Percentiles rank a stretch among this genome's conserved stretches.
phyloP scores from a whole-genome alignment of 2,888 invertebrate species.

The Zeuzera pyrina region DNA sequence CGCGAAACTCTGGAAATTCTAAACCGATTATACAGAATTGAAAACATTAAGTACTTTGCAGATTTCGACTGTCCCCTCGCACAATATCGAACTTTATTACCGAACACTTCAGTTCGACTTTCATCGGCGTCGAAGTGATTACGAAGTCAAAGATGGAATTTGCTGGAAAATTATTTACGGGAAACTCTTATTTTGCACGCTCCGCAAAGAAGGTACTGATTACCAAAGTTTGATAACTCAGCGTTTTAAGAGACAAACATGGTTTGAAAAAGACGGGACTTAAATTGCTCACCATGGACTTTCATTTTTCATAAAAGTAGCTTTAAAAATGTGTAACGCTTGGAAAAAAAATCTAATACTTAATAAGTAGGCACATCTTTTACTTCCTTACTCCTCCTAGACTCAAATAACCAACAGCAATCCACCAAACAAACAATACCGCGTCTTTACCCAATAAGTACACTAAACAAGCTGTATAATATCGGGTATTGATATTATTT shows the following conservation, averaged over 20 bases:
- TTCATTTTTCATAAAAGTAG: no score
- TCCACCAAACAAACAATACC: no score
- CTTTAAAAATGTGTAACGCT: no score
- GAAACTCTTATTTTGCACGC: slow-evolving; percentile 54
- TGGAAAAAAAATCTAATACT: no score
- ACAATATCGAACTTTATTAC: slow-evolving; percentile 43
- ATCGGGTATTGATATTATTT: no score
- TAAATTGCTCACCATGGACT: no score
- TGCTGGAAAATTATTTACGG: slow-evolving; percentile 60
- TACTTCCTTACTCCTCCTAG: no score
- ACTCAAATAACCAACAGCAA: no score
- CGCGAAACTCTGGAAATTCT: slow-evolving; percentile 68
- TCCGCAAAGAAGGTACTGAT: slow-evolving; percentile 49
- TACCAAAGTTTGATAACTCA: slow-evolving; percentile 64
- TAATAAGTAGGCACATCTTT: no score
- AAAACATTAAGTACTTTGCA: slow-evolving; percentile 70
- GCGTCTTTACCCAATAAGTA: no score
- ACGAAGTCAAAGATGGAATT: slow-evolving; percentile 63
- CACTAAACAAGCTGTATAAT: no score
- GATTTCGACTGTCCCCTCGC: slow-evolving; percentile 34
- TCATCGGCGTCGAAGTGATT: slow-evolving; percentile 30
- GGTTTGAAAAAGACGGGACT: no score
- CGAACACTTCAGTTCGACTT: slow-evolving; percentile 30
- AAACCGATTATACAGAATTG: slow-evolving; percentile 73
- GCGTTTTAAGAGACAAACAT: slow-evolving; percentile 46